Evolutionary conservation across 2,113 vertebrate genomes (phyloP).

Genomic region (Eupsittula cactorum): DNA sequence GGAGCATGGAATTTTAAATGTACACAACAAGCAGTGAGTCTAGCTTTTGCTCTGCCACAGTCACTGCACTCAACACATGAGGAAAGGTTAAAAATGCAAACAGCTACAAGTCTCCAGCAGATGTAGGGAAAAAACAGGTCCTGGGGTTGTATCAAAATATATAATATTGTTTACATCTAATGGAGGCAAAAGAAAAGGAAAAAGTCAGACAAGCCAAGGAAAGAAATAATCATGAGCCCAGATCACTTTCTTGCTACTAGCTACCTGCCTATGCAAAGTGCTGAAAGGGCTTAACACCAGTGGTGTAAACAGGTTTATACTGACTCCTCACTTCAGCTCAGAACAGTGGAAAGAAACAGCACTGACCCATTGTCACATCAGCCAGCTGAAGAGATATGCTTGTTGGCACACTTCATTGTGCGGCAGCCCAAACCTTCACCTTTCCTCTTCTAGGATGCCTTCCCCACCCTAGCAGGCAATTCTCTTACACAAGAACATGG

Average conservation of each 20-base stretch:
- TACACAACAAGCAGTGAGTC: not conserved
- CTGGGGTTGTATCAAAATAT: not conserved
- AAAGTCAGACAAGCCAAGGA: not conserved
- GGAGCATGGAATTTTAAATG: not conserved
- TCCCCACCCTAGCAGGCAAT: accelerated
- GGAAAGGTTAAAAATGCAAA: slow-evolving; percentile 22
- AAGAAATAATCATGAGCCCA: not conserved
- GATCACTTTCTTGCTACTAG: not conserved
- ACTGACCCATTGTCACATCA: not conserved
- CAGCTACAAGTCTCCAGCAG: not conserved
- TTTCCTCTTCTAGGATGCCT: not conserved
- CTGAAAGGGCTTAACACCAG: not conserved
- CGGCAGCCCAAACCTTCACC: not conserved
- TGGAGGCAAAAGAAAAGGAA: not conserved
- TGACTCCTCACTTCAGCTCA: not conserved
- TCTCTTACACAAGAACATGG: not conserved
- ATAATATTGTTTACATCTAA: not conserved
- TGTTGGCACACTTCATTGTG: accelerated
- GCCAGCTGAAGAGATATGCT: not conserved
- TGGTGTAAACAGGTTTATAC: not conserved
- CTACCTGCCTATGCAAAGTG: not conserved
- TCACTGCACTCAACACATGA: not conserved
- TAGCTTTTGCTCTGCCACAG: not conserved
- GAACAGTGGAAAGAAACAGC: not conserved
- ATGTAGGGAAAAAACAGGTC: not conserved